Evolutionary conservation across 2,888 invertebrate genomes (phyloP), one percentile per base, ranked within the genome.

Genomic region (Physocephala rufipes): DNA sequence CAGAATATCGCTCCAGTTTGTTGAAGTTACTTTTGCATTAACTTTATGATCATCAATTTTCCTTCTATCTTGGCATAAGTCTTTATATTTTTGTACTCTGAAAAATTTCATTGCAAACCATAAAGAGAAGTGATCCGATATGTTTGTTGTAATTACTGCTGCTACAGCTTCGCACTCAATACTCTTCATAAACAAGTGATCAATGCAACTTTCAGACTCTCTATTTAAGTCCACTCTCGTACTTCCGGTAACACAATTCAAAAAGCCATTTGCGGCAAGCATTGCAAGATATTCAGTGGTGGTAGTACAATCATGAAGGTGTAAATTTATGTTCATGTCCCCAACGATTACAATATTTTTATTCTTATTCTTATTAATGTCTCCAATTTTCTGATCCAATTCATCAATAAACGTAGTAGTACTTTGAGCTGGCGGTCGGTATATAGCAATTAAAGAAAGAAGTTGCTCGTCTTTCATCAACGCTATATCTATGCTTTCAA

Each of bases 91-190:
- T n/a, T 55, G 21, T 13, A 4, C 13, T 55, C 9, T 55, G 12
- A 24, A 21, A 55, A 55, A 12, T 21, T 55, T 55, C 24, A 21
- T 19, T 19, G 15, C 49, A 15, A 36, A 64, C 9, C 61, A 24
- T 2, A 71, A 21, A 71, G 71, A 26, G 21, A 63, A 67, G n/a
- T 67, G 71, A 16, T 71, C 71, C 1, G 67, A 67, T 26, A 67
- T 71, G 3, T 24, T 47, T 16, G 63, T 63, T 13, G 28, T 45
- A 9, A 71, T 30, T 1, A 63, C 28, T 15, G 28, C 19, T 0
- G 58, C 58, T 5, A 5, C 28, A 58, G 28, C 13, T 13, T 58
- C 24, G 28, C 58, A 13, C 1, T 28, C 36, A 16, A 16, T 4
- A n/a, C 58, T 28, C 28, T 58, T n/a, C 3, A 70, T 19, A 28